Evolutionary conservation across 2,888 invertebrate species (phyloP).

Genomic region (Mactromeris polynyma): DNA sequence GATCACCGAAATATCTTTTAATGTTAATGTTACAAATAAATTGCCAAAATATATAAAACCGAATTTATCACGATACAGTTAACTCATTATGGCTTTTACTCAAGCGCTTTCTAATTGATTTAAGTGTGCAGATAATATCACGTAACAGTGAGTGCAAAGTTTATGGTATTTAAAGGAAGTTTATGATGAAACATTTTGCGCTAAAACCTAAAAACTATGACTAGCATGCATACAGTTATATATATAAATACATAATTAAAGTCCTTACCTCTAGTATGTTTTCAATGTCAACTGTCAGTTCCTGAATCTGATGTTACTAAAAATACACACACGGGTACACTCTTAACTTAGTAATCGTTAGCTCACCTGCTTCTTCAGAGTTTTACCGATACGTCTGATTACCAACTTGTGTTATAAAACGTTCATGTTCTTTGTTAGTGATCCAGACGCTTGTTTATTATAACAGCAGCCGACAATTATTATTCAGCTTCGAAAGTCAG

Average conservation of each 20-base stretch:
- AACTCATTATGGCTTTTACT: too few species aligned
- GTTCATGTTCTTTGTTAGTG: slow-evolving; percentile 12
- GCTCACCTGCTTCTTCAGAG: neutral
- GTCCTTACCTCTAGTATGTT: neutral
- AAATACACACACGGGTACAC: neutral
- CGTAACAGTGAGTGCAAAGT: too few species aligned
- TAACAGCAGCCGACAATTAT: slow-evolving; percentile 15
- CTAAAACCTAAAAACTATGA: too few species aligned
- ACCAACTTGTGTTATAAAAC: neutral
- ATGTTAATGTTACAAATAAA: too few species aligned
- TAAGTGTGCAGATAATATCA: too few species aligned
- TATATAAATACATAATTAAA: neutral
- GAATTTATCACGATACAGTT: too few species aligned
- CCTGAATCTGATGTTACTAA: neutral
- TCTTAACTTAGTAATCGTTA: neutral
- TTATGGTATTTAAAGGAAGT: too few species aligned
- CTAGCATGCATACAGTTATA: too few species aligned
- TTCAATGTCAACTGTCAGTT: neutral
- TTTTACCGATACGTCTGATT: neutral
- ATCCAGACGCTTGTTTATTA: slow-evolving; percentile 11
- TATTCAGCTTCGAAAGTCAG: slow-evolving; percentile 1
- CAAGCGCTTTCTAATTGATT: too few species aligned
- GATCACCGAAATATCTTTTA: too few species aligned
- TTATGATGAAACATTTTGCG: too few species aligned
- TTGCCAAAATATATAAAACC: too few species aligned